A percentile compares a stretch with the other conserved stretches of the same genome.
Evolutionary conservation across 1,140 invertebrate genomes (phyloP).

Genomic region (Stratiolaelaps scimitus): DNA sequence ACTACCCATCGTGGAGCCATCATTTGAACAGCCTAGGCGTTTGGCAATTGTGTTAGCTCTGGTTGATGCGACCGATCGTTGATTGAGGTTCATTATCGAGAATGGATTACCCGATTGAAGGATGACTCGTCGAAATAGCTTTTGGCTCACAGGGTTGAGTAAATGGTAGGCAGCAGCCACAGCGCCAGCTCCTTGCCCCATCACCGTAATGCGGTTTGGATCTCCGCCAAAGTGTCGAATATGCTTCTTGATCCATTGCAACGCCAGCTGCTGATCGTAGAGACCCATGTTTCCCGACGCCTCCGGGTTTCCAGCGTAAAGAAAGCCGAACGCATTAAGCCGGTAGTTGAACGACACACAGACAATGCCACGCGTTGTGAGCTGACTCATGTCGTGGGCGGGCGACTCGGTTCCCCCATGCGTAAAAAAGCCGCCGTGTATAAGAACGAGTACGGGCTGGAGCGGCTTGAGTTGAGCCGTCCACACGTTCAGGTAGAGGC

Average conservation of each 20-base stretch:
- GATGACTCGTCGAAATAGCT: constrained; percentile 40
- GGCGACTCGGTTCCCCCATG: constrained; percentile 33
- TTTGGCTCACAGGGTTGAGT: constrained; percentile 37
- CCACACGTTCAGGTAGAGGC: constrained; percentile 83
- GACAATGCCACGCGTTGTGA: constrained; percentile 30
- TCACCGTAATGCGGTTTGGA: constrained; percentile 44
- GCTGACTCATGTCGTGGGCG: constrained; percentile 7
- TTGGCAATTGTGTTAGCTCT: constrained; percentile 1
- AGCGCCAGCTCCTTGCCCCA: constrained; percentile 44
- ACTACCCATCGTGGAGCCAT: background rate
- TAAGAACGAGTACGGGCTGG: constrained; percentile 73
- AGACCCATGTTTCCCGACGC: constrained; percentile 44
- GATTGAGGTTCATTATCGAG: constrained; percentile 16
- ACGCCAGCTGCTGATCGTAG: constrained; percentile 43
- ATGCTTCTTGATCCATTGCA: constrained; percentile 44
- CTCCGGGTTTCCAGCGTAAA: constrained; percentile 34
- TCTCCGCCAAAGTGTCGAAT: constrained; percentile 44
- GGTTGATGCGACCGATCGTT: constrained; percentile 5
- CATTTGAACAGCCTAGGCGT: constrained; percentile 15
- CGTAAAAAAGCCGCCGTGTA: constrained; percentile 65
- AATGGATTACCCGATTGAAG: constrained; percentile 36
- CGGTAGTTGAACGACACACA: constrained; percentile 92
- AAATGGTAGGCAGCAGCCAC: constrained; percentile 39
- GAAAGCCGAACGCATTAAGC: constrained; percentile 69
- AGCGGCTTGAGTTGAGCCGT: constrained; percentile 50